These are phyloP conservation scores for Anneissia japonica DNA, from an alignment of 35 echinoderm and acorn worm genomes.

Conservation along the genomic window DNA sequence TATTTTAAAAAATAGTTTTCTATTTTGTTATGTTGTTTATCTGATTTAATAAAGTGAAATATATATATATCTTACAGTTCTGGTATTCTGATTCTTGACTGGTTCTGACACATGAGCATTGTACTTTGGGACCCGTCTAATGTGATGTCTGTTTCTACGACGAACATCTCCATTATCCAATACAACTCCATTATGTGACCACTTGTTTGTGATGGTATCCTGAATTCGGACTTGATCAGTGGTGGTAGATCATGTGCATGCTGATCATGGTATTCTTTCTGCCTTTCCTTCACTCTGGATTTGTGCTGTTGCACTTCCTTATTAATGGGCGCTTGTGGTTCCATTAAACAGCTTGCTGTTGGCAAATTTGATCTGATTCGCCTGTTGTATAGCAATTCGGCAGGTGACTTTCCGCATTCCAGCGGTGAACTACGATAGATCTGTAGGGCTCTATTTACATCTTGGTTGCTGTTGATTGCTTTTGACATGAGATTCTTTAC, in stretches of 20 bases:
- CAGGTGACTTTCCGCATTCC: slow-evolving; percentile 26
- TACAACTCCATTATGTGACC: not conserved
- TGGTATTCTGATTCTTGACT: too few species aligned
- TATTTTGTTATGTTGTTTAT: too few species aligned
- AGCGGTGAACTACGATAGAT: slow-evolving; percentile 26
- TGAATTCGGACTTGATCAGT: not conserved
- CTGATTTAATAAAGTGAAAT: too few species aligned
- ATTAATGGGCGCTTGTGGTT: not conserved
- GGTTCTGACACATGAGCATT: too few species aligned
- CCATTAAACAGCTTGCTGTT: not conserved
- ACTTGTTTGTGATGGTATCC: too few species aligned
- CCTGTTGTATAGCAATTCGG: slow-evolving; percentile 34
- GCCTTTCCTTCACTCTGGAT: not conserved
- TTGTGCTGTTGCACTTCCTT: not conserved
- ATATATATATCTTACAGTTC: too few species aligned
- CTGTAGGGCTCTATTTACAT: slow-evolving; percentile 14
- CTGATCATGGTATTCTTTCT: not conserved
- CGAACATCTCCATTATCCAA: not conserved
- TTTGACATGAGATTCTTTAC: slow-evolving; percentile 43
- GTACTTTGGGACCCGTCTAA: too few species aligned
- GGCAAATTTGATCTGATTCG: slow-evolving; percentile 26
- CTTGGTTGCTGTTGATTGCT: not conserved
- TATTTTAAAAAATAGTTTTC: too few species aligned
- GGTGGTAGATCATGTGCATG: not conserved
- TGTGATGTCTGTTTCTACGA: not conserved